These are phyloP conservation scores for Limnephilus marmoratus DNA, from an alignment of 2,888 invertebrate species.

Conservation along the genomic window DNA sequence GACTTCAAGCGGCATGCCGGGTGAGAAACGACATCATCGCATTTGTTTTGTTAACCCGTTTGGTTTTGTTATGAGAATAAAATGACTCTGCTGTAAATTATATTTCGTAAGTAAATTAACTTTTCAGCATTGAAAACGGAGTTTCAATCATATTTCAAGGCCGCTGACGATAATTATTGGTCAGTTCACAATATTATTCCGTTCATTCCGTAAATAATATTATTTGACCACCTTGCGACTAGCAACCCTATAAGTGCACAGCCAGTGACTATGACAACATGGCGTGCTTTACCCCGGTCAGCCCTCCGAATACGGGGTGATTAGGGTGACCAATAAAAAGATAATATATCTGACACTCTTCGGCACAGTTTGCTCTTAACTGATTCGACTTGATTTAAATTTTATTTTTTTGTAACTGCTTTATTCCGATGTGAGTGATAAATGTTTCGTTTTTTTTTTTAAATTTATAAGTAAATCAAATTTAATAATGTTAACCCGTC, in stretches of 20 bases:
- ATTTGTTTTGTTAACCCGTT: too few relatives aligned
- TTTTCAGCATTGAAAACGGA: too few relatives aligned
- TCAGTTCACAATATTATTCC: neutral
- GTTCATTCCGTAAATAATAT: neutral
- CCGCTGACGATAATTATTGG: neutral
- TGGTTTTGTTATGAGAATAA: too few relatives aligned
- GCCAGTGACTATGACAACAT: conserved; percentile 47
- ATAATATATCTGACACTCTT: neutral
- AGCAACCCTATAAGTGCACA: conserved; percentile 6
- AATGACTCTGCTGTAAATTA: too few relatives aligned
- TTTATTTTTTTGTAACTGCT: neutral
- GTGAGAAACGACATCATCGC: too few relatives aligned
- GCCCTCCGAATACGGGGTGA: conserved; percentile 11
- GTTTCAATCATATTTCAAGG: neutral
- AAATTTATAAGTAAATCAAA: too few relatives aligned
- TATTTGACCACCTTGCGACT: neutral
- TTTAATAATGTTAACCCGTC: too few relatives aligned
- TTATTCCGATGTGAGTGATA: too few relatives aligned
- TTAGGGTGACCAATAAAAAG: neutral
- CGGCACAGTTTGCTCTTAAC: neutral
- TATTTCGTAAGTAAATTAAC: too few relatives aligned
- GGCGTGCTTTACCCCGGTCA: conserved; percentile 10
- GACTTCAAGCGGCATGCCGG: too few relatives aligned
- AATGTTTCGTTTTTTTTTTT: too few relatives aligned
- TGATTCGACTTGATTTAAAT: neutral